Conservation (phyloP, 2,888 invertebrate species). For the Hypolimnas misippus region DNA sequence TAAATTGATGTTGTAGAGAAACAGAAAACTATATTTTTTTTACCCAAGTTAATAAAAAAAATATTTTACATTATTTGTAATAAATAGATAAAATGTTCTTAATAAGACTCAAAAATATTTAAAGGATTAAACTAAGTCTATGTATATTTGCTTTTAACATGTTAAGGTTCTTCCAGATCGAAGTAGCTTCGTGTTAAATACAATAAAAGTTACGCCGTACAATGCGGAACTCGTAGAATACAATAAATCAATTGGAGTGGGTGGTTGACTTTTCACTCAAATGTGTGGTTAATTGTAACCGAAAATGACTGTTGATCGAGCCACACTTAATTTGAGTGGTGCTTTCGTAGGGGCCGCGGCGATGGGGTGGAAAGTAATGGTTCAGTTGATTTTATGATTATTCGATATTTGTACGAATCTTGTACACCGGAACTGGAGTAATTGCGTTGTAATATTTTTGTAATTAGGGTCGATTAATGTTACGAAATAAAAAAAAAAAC, state of each 20-base stretch:
- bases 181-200: conserved; percentile 45
- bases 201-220: conserved; percentile 70
- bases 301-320: conserved; percentile 84
- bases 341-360: conserved; percentile 67
- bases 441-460: conserved; percentile 58
- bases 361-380: conserved; percentile 70
- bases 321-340: conserved; percentile 84
- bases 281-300: conserved; percentile 85
- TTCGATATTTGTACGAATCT: conserved; percentile 69
- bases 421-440: conserved; percentile 59
- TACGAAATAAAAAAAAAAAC: not conserved
- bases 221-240: conserved; percentile 79
- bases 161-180: conserved; percentile 55
- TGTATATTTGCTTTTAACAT: no score
- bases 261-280: conserved; percentile 85
- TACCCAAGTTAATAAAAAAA: no score
- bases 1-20: no score
- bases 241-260: conserved; percentile 85
- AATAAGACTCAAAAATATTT: no score
- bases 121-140: no score
- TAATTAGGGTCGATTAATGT: conserved; percentile 45
- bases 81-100: no score
- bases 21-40: no score
- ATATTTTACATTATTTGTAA: no score
- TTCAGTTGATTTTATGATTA: conserved; percentile 72